These are phyloP conservation scores for Leptopilina boulardi DNA, from an alignment of 1,140 invertebrate species.

Conservation along the genomic window DNA sequence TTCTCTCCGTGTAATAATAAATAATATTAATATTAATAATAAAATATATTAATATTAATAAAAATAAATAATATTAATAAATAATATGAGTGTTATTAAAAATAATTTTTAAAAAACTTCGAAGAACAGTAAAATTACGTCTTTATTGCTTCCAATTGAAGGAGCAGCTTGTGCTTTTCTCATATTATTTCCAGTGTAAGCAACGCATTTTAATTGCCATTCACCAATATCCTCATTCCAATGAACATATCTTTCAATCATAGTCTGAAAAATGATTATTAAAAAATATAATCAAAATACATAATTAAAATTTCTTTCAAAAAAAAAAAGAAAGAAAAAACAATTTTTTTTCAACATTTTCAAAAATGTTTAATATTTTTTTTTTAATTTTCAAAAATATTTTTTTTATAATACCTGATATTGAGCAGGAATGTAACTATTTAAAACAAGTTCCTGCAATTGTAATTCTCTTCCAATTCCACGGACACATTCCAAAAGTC, in stretches of 20 bases:
- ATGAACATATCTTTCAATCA: constrained; percentile 94
- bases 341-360: too few species aligned
- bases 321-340: background rate
- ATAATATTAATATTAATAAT: too few species aligned
- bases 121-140: constrained; percentile 56
- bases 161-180: constrained; percentile 78
- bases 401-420: constrained; percentile 80
- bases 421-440: constrained; percentile 94
- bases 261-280: constrained; percentile 78
- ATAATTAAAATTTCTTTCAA: background rate
- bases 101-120: background rate
- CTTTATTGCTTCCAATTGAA: constrained; percentile 63
- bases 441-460: constrained; percentile 89
- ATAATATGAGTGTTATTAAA: background rate
- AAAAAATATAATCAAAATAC: constrained; percentile 34
- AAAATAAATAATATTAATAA: constrained; percentile 2
- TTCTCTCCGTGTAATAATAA: too few species aligned
- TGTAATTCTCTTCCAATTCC: constrained; percentile 94
- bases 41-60: too few species aligned
- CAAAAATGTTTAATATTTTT: background rate
- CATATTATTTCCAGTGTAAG: constrained; percentile 99
- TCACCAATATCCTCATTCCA: constrained; percentile 99
- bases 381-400: constrained; percentile 15
- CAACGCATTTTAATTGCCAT: constrained; percentile 98
- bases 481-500: constrained; percentile 93